phyloP scores from a whole-genome alignment of 2,888 invertebrate genomes.

The Notodonta ziczac region DNA sequence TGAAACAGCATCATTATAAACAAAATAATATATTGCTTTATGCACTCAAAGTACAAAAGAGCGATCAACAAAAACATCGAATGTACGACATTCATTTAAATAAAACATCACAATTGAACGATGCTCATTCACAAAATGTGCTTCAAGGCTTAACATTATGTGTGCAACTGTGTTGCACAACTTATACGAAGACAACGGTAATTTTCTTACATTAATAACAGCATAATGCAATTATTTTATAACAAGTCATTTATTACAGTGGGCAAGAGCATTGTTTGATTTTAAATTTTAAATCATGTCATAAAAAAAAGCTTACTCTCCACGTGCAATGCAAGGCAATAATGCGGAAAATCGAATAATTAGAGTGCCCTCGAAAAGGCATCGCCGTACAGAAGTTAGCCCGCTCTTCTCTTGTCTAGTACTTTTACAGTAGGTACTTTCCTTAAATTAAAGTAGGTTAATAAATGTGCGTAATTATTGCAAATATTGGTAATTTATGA shows the following conservation, averaged over 20 bases:
- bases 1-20: conserved; percentile 53
- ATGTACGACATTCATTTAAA: conserved; percentile 52
- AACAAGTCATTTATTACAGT: background rate
- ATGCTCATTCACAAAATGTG: conserved; percentile 32
- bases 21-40: conserved; percentile 75
- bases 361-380: too few relatives aligned
- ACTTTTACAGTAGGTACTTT: background rate
- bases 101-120: conserved; percentile 38
- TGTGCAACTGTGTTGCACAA: conserved; percentile 29
- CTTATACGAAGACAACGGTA: conserved; percentile 1
- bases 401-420: too few relatives aligned
- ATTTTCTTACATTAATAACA: background rate
- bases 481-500: background rate
- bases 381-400: too few relatives aligned
- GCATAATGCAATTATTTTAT: background rate
- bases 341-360: too few relatives aligned
- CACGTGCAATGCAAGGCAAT: too few relatives aligned
- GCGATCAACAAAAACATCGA: conserved; percentile 50
- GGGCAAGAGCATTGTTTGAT: background rate
- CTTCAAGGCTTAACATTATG: conserved; percentile 32
- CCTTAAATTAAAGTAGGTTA: background rate
- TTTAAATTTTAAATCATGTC: too few relatives aligned
- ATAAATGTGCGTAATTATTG: background rate
- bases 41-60: conserved; percentile 68
- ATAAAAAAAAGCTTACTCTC: too few relatives aligned